Percentiles rank a stretch among this genome's conserved stretches.
Evolutionary conservation across 2,888 invertebrate genomes (phyloP).

Genomic region (Andricus curvator): DNA sequence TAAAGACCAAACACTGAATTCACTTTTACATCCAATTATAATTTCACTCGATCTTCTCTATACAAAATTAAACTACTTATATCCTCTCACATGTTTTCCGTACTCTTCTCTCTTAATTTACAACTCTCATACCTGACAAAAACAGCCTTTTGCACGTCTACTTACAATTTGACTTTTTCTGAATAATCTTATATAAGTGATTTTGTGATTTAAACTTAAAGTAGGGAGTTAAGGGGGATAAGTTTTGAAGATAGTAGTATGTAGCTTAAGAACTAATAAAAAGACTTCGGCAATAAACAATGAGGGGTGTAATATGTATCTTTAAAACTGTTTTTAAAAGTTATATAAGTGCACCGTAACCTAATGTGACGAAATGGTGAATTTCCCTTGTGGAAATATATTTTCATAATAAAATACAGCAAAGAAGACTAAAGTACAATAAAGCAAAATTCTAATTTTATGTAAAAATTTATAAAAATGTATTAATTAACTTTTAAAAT

Average conservation of each 20-base stretch:
- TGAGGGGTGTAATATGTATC: constrained; percentile 10
- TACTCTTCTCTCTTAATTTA: constrained; percentile 13
- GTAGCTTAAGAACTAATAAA: constrained; percentile 21
- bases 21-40: neutral
- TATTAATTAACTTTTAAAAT: too few relatives aligned
- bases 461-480: too few relatives aligned
- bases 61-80: constrained; percentile 29
- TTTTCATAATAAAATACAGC: too few relatives aligned
- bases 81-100: neutral
- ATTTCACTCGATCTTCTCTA: constrained; percentile 9
- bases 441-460: too few relatives aligned
- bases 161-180: constrained; percentile 25
- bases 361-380: constrained; percentile 17
- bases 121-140: constrained; percentile 4
- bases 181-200: constrained; percentile 1
- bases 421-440: too few relatives aligned
- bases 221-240: neutral
- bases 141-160: neutral
- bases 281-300: constrained; percentile 7
- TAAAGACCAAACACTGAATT: neutral
- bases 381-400: neutral
- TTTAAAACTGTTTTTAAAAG: constrained; percentile 9
- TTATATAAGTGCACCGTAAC: constrained; percentile 23
- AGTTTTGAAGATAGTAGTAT: neutral
- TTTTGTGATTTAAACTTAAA: constrained; percentile 15